Evolutionary conservation across 1,140 invertebrate genomes (phyloP).

Genomic region (Sweltsa coloradensis): DNA sequence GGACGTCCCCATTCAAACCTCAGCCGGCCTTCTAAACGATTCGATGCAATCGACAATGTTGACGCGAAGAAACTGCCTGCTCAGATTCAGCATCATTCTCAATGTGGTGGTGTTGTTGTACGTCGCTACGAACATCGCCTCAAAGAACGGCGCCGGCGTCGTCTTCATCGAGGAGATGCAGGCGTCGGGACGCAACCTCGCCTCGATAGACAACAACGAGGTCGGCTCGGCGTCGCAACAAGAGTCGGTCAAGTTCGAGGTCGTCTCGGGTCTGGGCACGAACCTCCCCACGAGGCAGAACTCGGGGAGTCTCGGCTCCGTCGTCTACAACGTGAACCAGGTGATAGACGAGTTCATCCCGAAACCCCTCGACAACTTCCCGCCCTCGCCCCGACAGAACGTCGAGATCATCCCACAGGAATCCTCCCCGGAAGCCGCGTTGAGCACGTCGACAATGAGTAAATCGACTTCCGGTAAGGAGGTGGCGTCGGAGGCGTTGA

Average conservation of each 20-base stretch:
- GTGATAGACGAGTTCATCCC: not conserved
- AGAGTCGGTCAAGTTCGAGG: not conserved
- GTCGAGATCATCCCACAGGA: not conserved
- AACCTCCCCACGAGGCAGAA: not conserved
- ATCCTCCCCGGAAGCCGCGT: not conserved
- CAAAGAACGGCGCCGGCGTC: conserved; percentile 12
- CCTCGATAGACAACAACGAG: not conserved
- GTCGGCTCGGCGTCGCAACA: not conserved
- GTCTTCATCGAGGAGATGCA: conserved; percentile 13
- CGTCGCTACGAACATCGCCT: conserved; percentile 40
- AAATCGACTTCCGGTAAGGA: conserved; percentile 26
- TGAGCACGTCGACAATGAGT: not conserved
- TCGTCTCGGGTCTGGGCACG: conserved; percentile 25
- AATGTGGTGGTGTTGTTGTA: conserved; percentile 58
- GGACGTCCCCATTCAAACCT: not conserved
- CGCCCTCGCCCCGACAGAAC: not conserved
- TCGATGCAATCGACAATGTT: conserved; percentile 28
- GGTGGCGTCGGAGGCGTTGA: conserved; percentile 24
- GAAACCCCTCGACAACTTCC: not conserved
- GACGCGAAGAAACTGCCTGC: conserved; percentile 52
- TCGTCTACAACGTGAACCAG: not conserved
- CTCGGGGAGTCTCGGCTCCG: not conserved
- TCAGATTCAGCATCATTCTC: conserved; percentile 57
- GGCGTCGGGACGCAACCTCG: conserved; percentile 10
- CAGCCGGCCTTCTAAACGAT: not conserved